Evolutionary conservation across 2,113 vertebrate species (phyloP).

Genomic region (Acanthisitta chloris): DNA sequence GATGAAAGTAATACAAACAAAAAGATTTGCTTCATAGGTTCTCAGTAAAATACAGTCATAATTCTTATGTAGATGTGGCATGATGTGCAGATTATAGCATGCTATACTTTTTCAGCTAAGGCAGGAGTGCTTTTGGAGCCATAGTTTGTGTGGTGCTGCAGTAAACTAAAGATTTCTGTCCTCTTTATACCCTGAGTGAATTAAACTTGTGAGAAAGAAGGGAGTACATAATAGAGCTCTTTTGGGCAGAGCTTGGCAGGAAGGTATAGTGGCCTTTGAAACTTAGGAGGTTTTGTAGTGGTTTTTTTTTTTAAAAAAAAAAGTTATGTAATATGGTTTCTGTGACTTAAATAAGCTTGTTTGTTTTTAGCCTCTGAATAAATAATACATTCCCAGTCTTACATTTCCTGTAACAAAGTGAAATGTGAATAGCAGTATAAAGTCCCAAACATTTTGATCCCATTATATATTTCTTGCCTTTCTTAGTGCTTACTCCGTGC

Average conservation of each 20-base stretch:
- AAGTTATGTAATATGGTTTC: not conserved
- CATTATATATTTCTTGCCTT: not conserved
- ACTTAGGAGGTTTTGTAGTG: not conserved
- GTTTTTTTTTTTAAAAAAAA: not conserved
- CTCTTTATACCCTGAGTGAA: not conserved
- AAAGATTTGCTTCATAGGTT: not conserved
- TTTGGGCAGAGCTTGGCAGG: not conserved
- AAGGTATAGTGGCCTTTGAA: not conserved
- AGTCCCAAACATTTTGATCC: not conserved
- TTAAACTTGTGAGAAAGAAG: not conserved
- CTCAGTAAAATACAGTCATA: not conserved
- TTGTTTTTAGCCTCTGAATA: constrained; percentile 9
- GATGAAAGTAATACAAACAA: not conserved
- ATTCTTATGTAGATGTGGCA: not conserved
- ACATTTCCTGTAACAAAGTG: not conserved
- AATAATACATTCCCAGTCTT: not conserved
- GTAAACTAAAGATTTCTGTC: not conserved
- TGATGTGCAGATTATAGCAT: not conserved
- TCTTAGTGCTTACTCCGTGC: not conserved
- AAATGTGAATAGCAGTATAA: not conserved
- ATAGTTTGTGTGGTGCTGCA: not conserved
- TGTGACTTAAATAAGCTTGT: constrained; percentile 8
- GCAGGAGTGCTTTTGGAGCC: not conserved
- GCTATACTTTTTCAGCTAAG: not conserved
- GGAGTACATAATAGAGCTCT: not conserved